Conservation (phyloP, 2,888 invertebrate species). For the Plagiodera versicolora region DNA sequence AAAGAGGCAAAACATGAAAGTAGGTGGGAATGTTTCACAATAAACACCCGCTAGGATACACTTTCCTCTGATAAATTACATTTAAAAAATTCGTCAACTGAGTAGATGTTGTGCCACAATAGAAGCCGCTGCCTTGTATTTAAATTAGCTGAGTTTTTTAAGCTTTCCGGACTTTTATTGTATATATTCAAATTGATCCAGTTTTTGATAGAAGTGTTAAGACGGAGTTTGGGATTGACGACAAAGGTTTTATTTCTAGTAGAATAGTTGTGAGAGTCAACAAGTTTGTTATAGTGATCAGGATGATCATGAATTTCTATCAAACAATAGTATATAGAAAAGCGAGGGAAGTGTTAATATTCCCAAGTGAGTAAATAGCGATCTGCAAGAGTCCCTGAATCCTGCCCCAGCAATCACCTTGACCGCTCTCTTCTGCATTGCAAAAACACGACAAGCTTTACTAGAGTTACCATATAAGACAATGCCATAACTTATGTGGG, state of each 20-base stretch:
- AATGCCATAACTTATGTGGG: background rate
- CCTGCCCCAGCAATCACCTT: background rate
- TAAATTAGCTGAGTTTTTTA: no score
- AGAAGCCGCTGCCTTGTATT: no score
- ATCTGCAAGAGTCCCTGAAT: background rate
- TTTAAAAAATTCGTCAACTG: no score
- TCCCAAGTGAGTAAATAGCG: background rate
- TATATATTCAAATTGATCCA: background rate
- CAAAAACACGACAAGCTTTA: background rate
- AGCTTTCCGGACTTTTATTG: no score
- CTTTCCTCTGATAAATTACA: no score
- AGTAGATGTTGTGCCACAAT: no score
- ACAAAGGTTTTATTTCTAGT: background rate
- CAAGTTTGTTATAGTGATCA: background rate
- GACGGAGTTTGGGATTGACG: background rate
- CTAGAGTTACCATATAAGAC: conserved; percentile 4
- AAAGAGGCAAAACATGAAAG: no score
- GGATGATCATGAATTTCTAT: background rate
- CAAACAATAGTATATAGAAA: background rate
- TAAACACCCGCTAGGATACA: no score
- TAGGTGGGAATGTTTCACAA: no score
- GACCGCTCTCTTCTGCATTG: background rate
- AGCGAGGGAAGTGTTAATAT: background rate
- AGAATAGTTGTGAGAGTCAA: background rate
- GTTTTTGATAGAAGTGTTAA: background rate